Evolutionary conservation across 2,113 vertebrate species (phyloP).

Genomic region (Hemichromis elongatus): DNA sequence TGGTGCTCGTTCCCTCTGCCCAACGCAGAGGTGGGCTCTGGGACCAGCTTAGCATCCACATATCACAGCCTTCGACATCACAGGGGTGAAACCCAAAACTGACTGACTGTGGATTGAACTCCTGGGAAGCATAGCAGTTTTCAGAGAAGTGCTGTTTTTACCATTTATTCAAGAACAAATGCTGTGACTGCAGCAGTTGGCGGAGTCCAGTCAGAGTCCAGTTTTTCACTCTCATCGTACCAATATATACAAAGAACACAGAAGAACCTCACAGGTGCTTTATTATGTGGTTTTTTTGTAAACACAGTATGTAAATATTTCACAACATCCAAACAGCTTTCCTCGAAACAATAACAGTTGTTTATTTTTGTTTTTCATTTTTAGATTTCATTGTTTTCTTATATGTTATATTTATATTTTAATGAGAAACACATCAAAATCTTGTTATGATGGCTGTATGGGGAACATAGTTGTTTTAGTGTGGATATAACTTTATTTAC

Average conservation of each 20-base stretch:
- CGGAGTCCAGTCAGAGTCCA: not conserved
- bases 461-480: not conserved
- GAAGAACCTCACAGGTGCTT: not conserved
- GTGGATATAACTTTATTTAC: not conserved
- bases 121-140: not conserved
- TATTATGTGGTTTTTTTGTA: not conserved
- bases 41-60: constrained; percentile 5
- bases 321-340: too few species aligned
- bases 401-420: too few species aligned
- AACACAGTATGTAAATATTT: not conserved
- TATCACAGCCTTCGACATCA: constrained; percentile 4
- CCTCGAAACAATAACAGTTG: too few species aligned
- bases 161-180: not conserved
- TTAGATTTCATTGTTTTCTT: too few species aligned
- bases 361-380: too few species aligned
- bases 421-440: too few species aligned
- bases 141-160: not conserved
- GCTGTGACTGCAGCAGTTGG: not conserved
- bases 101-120: not conserved
- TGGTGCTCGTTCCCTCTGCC: constrained; percentile 12
- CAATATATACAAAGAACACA: not conserved
- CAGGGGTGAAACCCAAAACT: constrained; percentile 18
- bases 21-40: constrained; percentile 25
- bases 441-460: too few species aligned
- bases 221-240: not conserved